phyloP scores from a whole-genome alignment of 1,140 invertebrate species.

The Temnothorax nylanderi region DNA sequence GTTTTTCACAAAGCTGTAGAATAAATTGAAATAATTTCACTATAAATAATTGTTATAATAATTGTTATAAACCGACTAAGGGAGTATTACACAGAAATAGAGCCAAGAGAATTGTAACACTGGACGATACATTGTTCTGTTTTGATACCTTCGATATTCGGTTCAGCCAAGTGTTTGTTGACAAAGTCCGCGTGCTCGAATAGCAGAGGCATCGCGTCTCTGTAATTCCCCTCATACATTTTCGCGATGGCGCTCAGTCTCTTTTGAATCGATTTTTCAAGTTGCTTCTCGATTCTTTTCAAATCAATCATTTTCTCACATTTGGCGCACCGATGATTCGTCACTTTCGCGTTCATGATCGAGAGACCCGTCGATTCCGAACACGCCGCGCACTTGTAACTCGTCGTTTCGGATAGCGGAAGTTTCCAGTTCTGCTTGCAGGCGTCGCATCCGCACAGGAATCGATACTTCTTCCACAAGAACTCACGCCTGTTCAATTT shows the following conservation, averaged over 20 bases:
- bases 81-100: conserved; percentile 54
- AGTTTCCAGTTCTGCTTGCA: conserved; percentile 86
- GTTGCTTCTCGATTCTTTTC: conserved; percentile 70
- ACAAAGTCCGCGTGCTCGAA: conserved; percentile 78
- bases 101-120: conserved; percentile 80
- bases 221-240: conserved; percentile 81
- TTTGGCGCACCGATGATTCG: conserved; percentile 54
- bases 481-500: conserved; percentile 81
- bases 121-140: conserved; percentile 84
- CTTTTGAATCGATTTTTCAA: conserved; percentile 78
- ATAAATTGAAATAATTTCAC: conserved; percentile 29
- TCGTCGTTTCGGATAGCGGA: conserved; percentile 64
- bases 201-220: conserved; percentile 78
- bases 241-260: conserved; percentile 76
- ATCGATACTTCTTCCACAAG: conserved; percentile 87
- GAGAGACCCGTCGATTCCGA: conserved; percentile 13
- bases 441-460: conserved; percentile 86
- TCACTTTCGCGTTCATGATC: background rate
- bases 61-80: background rate
- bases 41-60: background rate
- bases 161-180: conserved; percentile 76
- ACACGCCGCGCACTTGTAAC: conserved; percentile 74
- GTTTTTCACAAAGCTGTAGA: conserved; percentile 23
- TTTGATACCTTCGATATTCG: conserved; percentile 82
- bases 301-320: conserved; percentile 74